A percentile compares a stretch with the other conserved stretches of the same genome.
Evolutionary conservation across 2,797 vertebrate genomes (phyloP).

Genomic region (Sebastes steindachneri): DNA sequence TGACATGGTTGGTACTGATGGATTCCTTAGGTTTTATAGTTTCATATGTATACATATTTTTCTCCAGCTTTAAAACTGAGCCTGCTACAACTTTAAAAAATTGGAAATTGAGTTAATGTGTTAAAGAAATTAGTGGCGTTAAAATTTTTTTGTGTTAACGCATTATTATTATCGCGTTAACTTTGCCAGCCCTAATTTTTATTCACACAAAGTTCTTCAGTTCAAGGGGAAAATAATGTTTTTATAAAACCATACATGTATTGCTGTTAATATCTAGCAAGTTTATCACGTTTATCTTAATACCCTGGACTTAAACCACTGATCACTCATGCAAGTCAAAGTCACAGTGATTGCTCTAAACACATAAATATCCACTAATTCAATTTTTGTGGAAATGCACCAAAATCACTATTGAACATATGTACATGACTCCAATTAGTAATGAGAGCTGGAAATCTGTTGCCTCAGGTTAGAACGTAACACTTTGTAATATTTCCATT

Average conservation of each 20-base stretch:
- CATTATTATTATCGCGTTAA: too few species aligned
- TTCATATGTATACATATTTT: too few species aligned
- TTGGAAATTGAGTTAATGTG: fast-evolving
- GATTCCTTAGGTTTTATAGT: too few species aligned
- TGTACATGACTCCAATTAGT: neutral
- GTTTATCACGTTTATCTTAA: neutral
- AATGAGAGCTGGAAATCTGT: neutral
- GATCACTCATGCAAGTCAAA: conserved; percentile 26
- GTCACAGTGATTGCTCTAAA: conserved; percentile 14
- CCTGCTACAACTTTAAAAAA: too few species aligned
- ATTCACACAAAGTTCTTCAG: neutral
- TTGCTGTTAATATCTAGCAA: neutral
- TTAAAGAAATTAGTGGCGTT: too few species aligned
- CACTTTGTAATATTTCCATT: neutral
- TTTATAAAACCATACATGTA: neutral
- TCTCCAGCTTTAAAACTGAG: too few species aligned
- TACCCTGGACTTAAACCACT: neutral
- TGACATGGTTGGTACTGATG: too few species aligned
- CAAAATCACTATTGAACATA: neutral
- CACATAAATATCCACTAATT: neutral
- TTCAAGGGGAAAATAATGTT: neutral
- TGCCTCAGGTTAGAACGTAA: neutral
- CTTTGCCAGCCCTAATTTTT: neutral
- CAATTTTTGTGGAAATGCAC: neutral
- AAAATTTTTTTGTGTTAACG: neutral